A percentile compares a stretch with the other conserved stretches of the same genome.
phyloP scores from a whole-genome alignment of 2,888 invertebrate species.

The Eupithecia dodoneata region DNA sequence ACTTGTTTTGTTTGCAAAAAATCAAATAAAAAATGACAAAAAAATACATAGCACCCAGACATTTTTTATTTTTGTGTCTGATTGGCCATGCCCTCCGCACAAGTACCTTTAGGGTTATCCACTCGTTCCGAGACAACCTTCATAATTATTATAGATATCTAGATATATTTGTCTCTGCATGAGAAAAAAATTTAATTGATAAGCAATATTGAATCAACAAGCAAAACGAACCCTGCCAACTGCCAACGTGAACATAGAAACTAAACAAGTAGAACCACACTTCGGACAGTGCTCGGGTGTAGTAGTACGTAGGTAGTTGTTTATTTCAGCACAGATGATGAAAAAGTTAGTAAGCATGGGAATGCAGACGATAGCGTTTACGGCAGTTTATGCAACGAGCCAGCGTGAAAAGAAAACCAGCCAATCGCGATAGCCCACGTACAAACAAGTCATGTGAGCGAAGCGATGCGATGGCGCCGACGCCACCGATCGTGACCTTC shows the following conservation, averaged over 20 bases:
- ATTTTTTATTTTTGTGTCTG: too few relatives aligned
- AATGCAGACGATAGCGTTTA: slow-evolving; percentile 41
- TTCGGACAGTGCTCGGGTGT: background rate
- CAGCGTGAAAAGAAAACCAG: slow-evolving; percentile 54
- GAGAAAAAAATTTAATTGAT: background rate
- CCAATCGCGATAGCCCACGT: slow-evolving; percentile 69
- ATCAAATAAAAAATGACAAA: too few relatives aligned
- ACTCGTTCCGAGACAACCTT: too few relatives aligned
- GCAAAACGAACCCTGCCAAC: background rate
- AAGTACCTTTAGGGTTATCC: too few relatives aligned
- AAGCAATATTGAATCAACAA: background rate
- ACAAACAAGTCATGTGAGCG: slow-evolving; percentile 70
- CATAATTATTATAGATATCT: too few relatives aligned
- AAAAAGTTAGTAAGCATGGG: slow-evolving; percentile 24
- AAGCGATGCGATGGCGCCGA: slow-evolving; percentile 53
- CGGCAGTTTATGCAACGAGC: slow-evolving; percentile 49
- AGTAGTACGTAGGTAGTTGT: background rate
- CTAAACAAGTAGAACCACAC: background rate
- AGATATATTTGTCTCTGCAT: too few relatives aligned
- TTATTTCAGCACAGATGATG: slow-evolving; percentile 8
- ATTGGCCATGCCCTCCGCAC: too few relatives aligned
- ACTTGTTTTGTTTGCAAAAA: background rate
- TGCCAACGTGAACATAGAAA: background rate
- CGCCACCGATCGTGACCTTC: slow-evolving; percentile 75
- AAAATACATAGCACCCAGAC: too few relatives aligned